Evolutionary conservation across 2,888 invertebrate genomes (phyloP), one percentile per base, ranked within the genome.

Genomic region (Callimorpha dominula): DNA sequence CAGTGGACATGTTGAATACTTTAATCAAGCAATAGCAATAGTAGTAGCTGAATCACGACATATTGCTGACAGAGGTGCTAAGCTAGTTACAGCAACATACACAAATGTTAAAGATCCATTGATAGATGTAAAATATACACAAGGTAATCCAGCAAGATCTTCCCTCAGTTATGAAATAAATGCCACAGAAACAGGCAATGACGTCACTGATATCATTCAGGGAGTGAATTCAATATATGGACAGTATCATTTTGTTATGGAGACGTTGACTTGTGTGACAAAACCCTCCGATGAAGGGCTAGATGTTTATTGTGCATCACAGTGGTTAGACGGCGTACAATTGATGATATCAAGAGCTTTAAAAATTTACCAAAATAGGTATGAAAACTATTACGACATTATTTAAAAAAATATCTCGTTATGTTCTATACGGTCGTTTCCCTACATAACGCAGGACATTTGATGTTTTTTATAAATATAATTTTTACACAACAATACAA

Each of bases 231-330:
- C 95, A 63, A 89, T 96, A 74, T 96, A 96, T 43, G 88, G 94
- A 15, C 98, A 98, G 85, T 97, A 97, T 85, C 98, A 98, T 88
- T 97, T 96, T 81, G 96, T 96, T 15, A 97, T 97, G 97, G 98
- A 98, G 89, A 96, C 97, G 0, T 96, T 97, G 70, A 94, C 94
- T 1, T 96, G 96, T 83, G 93, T 97, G 0, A 96, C 96, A 20
- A 88, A 96, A n/a, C 97, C 97, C 0, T 94, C 92, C 6, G 98
- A 98, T 86, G 97, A 97, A 86, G 97, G 97, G 1, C 88, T 97
- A 78, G 96, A 97, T 74, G 96, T 98, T 3, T 96, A 95, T 84
- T 90, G 96, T 1, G 85, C 97, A 0, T 92, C 96, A 0, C 97
- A 97, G 83, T 96, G 96, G 93, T 95, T 97, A 83, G 96, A 97